phyloP scores from a whole-genome alignment of 2,113 vertebrate genomes.

The Sebastes fasciatus region DNA sequence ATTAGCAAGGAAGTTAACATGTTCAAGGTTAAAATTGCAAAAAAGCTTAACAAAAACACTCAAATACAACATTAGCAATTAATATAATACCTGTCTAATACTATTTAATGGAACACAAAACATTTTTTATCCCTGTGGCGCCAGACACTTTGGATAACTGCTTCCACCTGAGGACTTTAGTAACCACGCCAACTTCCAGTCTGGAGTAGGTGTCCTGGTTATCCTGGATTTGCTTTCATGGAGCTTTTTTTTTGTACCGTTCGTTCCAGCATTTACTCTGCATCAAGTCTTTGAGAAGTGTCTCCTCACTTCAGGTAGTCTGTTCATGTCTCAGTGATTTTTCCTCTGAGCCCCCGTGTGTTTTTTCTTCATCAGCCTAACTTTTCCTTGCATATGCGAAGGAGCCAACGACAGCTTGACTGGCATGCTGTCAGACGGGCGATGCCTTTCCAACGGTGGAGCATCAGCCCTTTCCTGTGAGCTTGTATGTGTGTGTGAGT shows the following conservation, averaged over 20 bases:
- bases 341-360: conserved; percentile 53
- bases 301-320: conserved; percentile 70
- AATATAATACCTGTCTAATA: neutral
- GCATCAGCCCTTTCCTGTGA: conserved; percentile 87
- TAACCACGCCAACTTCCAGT: conserved; percentile 10
- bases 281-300: conserved; percentile 67
- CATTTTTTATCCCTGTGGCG: neutral
- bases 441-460: conserved; percentile 86
- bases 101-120: neutral
- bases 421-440: conserved; percentile 95
- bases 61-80: neutral
- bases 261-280: conserved; percentile 62
- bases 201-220: conserved; percentile 9
- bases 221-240: conserved; percentile 30
- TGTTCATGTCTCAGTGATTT: conserved; percentile 78
- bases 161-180: neutral
- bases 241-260: conserved; percentile 30
- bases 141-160: neutral
- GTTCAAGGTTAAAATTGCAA: neutral
- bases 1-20: neutral
- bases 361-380: conserved; percentile 82
- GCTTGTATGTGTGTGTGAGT: conserved; percentile 79
- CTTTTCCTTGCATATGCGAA: conserved; percentile 92
- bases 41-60: neutral
- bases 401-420: conserved; percentile 88